Conservation (phyloP, 2,888 invertebrate genomes). For the Coleophora flavipennella region DNA sequence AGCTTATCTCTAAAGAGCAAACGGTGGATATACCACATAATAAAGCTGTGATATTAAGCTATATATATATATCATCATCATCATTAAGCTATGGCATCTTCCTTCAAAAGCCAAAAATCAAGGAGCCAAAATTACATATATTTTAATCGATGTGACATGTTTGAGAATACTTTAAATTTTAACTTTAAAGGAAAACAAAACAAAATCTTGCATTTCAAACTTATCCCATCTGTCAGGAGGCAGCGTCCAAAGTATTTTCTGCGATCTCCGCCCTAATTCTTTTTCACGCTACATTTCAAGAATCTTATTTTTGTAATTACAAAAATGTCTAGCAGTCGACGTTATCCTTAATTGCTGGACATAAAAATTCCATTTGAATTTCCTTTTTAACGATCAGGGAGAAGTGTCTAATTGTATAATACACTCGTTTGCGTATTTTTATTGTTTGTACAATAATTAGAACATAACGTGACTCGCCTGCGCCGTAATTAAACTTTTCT, state of each 20-base stretch:
- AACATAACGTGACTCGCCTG: slow-evolving; percentile 64
- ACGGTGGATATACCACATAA: too few species aligned
- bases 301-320: slow-evolving; percentile 74
- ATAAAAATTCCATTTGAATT: slow-evolving; percentile 75
- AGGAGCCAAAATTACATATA: too few species aligned
- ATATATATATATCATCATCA: too few species aligned
- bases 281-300: slow-evolving; percentile 73
- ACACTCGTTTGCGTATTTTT: slow-evolving; percentile 74
- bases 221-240: slow-evolving; percentile 50
- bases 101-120: too few species aligned
- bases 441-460: slow-evolving; percentile 71
- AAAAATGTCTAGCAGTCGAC: slow-evolving; percentile 72
- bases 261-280: slow-evolving; percentile 63
- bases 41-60: too few species aligned
- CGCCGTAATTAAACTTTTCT: slow-evolving; percentile 64
- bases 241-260: slow-evolving; percentile 53
- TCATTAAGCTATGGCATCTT: too few species aligned
- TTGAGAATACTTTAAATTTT: too few species aligned
- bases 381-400: slow-evolving; percentile 71
- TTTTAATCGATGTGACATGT: too few species aligned
- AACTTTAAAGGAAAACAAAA: too few species aligned
- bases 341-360: slow-evolving; percentile 73
- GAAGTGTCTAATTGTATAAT: slow-evolving; percentile 73
- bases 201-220: slow-evolving; percentile 27
- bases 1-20: too few species aligned